Evolutionary conservation across 1,140 invertebrate genomes (phyloP).

Genomic region (Nymphalis io): DNA sequence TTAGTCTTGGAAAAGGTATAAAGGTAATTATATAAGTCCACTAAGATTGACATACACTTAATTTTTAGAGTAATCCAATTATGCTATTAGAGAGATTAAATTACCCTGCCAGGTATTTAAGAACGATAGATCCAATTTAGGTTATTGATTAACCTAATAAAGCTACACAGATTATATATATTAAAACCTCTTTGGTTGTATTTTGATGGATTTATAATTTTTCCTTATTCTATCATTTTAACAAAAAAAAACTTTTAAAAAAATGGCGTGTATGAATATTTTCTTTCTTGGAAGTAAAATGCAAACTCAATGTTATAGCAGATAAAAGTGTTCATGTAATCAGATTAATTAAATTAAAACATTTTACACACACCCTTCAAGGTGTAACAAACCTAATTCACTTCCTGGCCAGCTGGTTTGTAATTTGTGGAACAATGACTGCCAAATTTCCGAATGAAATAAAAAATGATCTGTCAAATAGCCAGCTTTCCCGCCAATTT

Average conservation of each 20-base stretch:
- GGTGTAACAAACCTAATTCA: conserved; percentile 40
- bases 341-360: conserved; percentile 21
- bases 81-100: conserved; percentile 34
- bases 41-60: conserved; percentile 1
- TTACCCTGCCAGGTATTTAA: conserved; percentile 24
- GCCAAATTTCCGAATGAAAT: conserved; percentile 70
- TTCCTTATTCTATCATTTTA: too few relatives aligned
- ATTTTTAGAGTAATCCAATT: conserved; percentile 29
- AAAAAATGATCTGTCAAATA: conserved; percentile 77
- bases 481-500: conserved; percentile 75
- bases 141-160: conserved; percentile 32
- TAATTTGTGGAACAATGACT: conserved; percentile 67
- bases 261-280: too few relatives aligned
- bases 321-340: neutral
- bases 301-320: too few relatives aligned
- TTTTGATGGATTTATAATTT: neutral
- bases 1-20: neutral
- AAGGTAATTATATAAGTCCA: neutral
- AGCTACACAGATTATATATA: conserved; percentile 18
- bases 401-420: conserved; percentile 56
- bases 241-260: too few relatives aligned
- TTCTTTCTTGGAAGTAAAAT: too few relatives aligned
- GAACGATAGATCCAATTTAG: conserved; percentile 33
- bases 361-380: conserved; percentile 17
- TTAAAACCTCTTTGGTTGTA: neutral